A percentile compares a stretch with the other conserved stretches of the same genome.
These are phyloP conservation scores for Troglohyphantes excavatus DNA, from an alignment of 2,888 invertebrate species.

Conservation along the genomic window DNA sequence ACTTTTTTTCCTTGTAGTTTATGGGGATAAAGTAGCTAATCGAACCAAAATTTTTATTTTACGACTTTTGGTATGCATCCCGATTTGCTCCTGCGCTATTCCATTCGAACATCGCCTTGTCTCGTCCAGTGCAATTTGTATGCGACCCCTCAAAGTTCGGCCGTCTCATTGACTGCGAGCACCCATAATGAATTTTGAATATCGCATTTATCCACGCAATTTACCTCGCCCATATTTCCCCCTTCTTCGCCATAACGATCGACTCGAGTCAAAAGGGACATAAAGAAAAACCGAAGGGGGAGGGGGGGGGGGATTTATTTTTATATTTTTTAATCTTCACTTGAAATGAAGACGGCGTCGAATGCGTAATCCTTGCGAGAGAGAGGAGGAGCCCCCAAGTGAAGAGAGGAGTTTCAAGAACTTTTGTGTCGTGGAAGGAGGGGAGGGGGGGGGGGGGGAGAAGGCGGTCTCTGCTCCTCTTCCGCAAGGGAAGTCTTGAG, in stretches of 20 bases:
- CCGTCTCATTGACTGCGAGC: background rate
- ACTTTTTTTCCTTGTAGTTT: too few relatives aligned
- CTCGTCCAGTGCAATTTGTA: too few relatives aligned
- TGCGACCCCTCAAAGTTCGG: background rate
- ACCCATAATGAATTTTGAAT: slow-evolving; percentile 46
- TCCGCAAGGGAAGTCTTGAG: too few relatives aligned
- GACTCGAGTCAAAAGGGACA: too few relatives aligned
- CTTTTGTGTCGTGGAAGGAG: background rate
- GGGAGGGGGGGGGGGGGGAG: too few relatives aligned
- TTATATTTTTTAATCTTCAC: slow-evolving; percentile 6
- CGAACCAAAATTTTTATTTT: too few relatives aligned
- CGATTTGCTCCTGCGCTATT: too few relatives aligned
- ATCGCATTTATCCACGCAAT: slow-evolving; percentile 54
- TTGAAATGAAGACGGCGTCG: slow-evolving; percentile 39
- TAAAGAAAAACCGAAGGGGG: background rate
- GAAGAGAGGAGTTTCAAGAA: background rate
- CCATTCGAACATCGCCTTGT: too few relatives aligned
- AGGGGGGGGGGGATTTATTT: background rate
- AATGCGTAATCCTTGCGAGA: background rate
- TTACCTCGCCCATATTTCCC: slow-evolving; percentile 32
- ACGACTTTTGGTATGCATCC: too few relatives aligned
- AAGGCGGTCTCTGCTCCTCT: background rate
- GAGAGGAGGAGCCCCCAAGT: background rate
- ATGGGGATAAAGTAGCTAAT: too few relatives aligned
- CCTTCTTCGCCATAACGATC: too few relatives aligned